These are phyloP conservation scores for Lordiphosa clarofinis DNA, from an alignment of 1,140 invertebrate genomes.

Conservation along the genomic window DNA sequence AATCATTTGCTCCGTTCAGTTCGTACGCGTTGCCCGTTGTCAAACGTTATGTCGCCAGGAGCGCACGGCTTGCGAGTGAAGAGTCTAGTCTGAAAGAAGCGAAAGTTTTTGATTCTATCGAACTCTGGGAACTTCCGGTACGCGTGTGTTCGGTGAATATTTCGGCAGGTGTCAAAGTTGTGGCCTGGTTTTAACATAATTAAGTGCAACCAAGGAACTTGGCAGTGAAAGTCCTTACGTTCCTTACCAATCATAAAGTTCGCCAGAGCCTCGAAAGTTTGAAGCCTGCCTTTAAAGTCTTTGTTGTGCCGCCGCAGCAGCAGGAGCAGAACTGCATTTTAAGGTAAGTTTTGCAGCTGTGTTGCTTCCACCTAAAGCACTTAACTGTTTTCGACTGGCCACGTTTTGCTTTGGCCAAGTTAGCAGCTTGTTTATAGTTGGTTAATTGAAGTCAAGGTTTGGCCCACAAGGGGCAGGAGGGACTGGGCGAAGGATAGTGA, in stretches of 20 bases:
- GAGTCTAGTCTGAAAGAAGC: background rate
- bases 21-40: constrained; percentile 54
- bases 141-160: constrained; percentile 41
- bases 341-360: constrained; percentile 42
- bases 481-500: no score
- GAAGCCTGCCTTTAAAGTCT: constrained; percentile 38
- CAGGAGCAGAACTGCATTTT: constrained; percentile 34
- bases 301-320: constrained; percentile 7
- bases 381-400: constrained; percentile 12
- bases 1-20: constrained; percentile 42
- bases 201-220: constrained; percentile 29
- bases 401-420: constrained; percentile 32
- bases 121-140: background rate
- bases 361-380: constrained; percentile 7
- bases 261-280: constrained; percentile 34
- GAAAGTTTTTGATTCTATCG: constrained; percentile 27
- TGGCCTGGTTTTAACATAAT: constrained; percentile 63
- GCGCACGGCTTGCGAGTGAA: constrained; percentile 8
- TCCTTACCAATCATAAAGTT: constrained; percentile 21
- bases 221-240: background rate
- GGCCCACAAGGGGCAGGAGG: background rate
- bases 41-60: constrained; percentile 15
- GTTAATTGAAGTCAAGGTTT: constrained; percentile 59
- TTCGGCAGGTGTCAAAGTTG: constrained; percentile 49
- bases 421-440: constrained; percentile 58